Evolutionary conservation across 1,140 invertebrate genomes (phyloP).

Genomic region (Sweltsa coloradensis): DNA sequence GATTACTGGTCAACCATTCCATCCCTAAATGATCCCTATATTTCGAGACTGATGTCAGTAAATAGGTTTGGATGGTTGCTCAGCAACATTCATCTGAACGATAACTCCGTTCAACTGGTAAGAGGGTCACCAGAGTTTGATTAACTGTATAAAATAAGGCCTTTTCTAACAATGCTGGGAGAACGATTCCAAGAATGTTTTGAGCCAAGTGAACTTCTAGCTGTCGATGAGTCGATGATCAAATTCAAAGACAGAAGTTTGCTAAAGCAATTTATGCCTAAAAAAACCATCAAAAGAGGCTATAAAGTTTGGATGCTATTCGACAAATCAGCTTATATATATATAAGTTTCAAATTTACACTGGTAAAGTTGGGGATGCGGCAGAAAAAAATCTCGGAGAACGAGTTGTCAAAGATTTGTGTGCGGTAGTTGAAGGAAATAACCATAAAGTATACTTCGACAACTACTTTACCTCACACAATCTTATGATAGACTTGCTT

Average conservation of each 20-base stretch:
- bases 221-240: constrained; percentile 16
- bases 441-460: constrained; percentile 17
- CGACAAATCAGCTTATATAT: constrained; percentile 5
- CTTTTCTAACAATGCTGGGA: constrained; percentile 5
- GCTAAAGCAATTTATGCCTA: constrained; percentile 12
- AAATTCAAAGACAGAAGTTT: constrained; percentile 14
- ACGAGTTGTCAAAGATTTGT: constrained; percentile 18
- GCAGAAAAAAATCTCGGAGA: constrained; percentile 15
- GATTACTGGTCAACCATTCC: constrained; percentile 10
- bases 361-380: constrained; percentile 9
- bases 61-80: constrained; percentile 12
- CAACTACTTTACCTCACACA: constrained; percentile 18
- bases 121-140: constrained; percentile 10
- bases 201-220: constrained; percentile 7
- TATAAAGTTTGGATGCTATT: constrained; percentile 11
- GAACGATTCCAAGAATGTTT: constrained; percentile 5
- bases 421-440: constrained; percentile 15
- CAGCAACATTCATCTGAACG: constrained; percentile 13
- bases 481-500: constrained; percentile 14
- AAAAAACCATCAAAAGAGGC: constrained; percentile 15
- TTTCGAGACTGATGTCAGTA: constrained; percentile 10
- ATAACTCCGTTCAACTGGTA: constrained; percentile 8
- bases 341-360: constrained; percentile 10
- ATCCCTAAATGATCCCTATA: background rate
- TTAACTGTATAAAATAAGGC: constrained; percentile 14